Percentiles rank a stretch among this genome's conserved stretches.
These are phyloP conservation scores for Osmoderma eremita DNA, from an alignment of 2,888 invertebrate species.

Conservation along the genomic window DNA sequence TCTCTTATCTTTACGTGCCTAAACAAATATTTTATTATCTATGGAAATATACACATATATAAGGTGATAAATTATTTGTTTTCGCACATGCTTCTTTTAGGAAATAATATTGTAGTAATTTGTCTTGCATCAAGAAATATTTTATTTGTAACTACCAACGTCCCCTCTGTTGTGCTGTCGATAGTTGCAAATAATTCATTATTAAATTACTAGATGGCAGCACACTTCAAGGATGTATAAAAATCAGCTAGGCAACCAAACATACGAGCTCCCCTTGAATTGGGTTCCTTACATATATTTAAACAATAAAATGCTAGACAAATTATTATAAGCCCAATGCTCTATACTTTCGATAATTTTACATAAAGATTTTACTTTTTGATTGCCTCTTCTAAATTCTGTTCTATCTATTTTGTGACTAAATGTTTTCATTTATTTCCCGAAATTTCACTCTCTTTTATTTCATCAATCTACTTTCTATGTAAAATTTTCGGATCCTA, in stretches of 20 bases:
- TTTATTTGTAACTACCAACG: too few species aligned
- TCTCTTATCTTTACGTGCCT: not conserved
- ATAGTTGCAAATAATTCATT: not conserved
- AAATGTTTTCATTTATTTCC: conserved; percentile 27
- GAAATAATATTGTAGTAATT: too few species aligned
- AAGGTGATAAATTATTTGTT: too few species aligned
- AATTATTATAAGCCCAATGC: not conserved
- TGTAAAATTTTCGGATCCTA: conserved; percentile 27
- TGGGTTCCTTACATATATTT: too few species aligned
- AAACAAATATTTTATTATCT: not conserved
- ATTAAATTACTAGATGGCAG: not conserved
- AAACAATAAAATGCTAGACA: conserved; percentile 2
- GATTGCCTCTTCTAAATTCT: conserved; percentile 4
- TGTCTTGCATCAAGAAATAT: too few species aligned
- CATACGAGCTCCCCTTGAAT: too few species aligned
- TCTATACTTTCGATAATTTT: conserved; percentile 29
- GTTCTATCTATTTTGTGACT: conserved; percentile 36
- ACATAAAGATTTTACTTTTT: conserved; percentile 18
- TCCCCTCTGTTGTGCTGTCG: too few species aligned
- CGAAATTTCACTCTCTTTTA: not conserved
- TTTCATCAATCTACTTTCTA: conserved; percentile 41
- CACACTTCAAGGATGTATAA: not conserved
- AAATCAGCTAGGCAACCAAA: too few species aligned
- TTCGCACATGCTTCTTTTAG: too few species aligned
- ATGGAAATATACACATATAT: too few species aligned